Conservation (phyloP, 2,797 vertebrate genomes). For the Danio jaintianensis region DNA sequence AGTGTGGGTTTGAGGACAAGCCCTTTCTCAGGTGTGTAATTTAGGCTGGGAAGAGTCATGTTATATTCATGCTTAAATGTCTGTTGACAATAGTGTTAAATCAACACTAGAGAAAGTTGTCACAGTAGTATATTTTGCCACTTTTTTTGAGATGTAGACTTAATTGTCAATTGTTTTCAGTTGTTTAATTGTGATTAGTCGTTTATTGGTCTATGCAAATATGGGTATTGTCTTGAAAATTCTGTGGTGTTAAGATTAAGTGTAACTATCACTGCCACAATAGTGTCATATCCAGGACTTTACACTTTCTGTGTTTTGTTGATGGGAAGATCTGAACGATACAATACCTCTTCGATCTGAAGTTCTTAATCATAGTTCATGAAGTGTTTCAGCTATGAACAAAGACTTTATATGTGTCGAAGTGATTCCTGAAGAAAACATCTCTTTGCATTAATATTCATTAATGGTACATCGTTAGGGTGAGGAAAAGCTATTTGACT, state of each 20-base stretch:
- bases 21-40: neutral
- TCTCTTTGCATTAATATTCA: neutral
- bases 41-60: conserved; percentile 1
- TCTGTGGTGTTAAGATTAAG: neutral
- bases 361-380: neutral
- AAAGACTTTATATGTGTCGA: neutral
- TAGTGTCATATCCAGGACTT: neutral
- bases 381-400: neutral
- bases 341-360: neutral
- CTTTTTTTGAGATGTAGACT: neutral
- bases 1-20: too few species aligned
- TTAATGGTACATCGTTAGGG: too few species aligned
- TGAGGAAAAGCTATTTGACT: neutral
- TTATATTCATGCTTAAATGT: conserved; percentile 15
- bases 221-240: neutral
- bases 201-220: conserved; percentile 44
- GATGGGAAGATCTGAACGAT: neutral
- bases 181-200: neutral
- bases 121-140: neutral
- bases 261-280: neutral
- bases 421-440: neutral
- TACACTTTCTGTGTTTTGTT: neutral
- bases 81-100: neutral
- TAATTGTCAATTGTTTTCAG: too few species aligned
- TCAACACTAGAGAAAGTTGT: conserved; percentile 22